Conservation (phyloP, 2,888 invertebrate species). For the Mechanitis messenoides region DNA sequence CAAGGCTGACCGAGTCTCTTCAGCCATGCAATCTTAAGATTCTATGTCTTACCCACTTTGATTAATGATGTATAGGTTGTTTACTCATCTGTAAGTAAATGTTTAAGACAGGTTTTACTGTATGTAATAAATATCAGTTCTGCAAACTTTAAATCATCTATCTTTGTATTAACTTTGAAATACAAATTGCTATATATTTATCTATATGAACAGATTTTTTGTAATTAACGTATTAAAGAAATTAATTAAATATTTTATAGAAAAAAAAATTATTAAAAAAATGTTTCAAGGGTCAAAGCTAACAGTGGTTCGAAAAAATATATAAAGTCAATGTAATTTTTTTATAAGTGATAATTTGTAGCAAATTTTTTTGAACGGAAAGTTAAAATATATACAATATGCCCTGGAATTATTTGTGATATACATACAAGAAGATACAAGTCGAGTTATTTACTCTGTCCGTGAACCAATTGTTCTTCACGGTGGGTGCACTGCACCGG, state of each 20-base stretch:
- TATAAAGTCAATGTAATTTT: too few species aligned
- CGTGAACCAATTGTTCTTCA: constrained; percentile 68
- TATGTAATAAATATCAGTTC: neutral
- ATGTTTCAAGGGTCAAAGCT: too few species aligned
- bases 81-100: constrained; percentile 2
- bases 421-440: constrained; percentile 9
- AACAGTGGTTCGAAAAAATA: too few species aligned
- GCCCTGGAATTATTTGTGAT: neutral
- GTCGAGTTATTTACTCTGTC: constrained; percentile 36
- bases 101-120: neutral
- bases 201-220: too few species aligned
- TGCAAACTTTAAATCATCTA: neutral
- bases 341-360: too few species aligned
- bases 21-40: neutral
- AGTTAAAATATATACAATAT: too few species aligned
- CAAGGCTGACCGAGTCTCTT: neutral
- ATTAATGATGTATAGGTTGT: neutral
- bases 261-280: too few species aligned
- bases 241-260: too few species aligned
- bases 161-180: too few species aligned
- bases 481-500: constrained; percentile 45
- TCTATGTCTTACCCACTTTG: constrained; percentile 1
- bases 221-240: too few species aligned
- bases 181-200: too few species aligned
- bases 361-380: too few species aligned